Percentiles rank a stretch among this genome's conserved stretches.
These are phyloP conservation scores for Plutomurus gul DNA, from an alignment of 1,140 invertebrate genomes.

Conservation along the genomic window DNA sequence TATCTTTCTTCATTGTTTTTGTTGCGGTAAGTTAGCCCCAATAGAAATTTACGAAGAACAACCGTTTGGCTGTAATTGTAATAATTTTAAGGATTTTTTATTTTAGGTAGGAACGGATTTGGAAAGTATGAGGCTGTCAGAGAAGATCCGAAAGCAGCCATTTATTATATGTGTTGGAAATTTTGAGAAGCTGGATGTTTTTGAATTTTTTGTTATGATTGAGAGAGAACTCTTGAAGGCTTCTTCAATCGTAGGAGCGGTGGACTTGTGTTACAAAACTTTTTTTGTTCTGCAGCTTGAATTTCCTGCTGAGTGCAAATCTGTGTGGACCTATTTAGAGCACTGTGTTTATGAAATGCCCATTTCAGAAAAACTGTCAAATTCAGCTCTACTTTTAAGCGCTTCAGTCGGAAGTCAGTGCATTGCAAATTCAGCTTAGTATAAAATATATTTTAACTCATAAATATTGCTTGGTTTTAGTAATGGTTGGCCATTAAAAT, in stretches of 20 bases:
- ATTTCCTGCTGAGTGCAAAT: background rate
- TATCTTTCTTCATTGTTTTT: background rate
- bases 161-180: background rate
- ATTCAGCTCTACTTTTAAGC: background rate
- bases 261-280: background rate
- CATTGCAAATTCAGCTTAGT: too few relatives aligned
- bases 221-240: background rate
- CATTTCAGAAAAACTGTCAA: background rate
- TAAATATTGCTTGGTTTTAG: too few relatives aligned
- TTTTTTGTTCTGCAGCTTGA: background rate
- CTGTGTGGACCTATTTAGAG: background rate
- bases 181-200: background rate
- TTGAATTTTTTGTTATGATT: background rate
- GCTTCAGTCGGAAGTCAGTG: background rate
- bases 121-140: background rate
- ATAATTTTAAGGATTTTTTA: background rate
- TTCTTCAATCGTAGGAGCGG: background rate
- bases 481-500: too few relatives aligned
- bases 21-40: background rate
- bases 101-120: background rate
- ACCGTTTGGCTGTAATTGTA: background rate
- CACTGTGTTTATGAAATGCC: background rate
- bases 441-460: too few relatives aligned
- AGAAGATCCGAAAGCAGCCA: background rate
- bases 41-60: background rate